phyloP scores from a whole-genome alignment of 2,797 vertebrate species.

The Choloepus didactylus region DNA sequence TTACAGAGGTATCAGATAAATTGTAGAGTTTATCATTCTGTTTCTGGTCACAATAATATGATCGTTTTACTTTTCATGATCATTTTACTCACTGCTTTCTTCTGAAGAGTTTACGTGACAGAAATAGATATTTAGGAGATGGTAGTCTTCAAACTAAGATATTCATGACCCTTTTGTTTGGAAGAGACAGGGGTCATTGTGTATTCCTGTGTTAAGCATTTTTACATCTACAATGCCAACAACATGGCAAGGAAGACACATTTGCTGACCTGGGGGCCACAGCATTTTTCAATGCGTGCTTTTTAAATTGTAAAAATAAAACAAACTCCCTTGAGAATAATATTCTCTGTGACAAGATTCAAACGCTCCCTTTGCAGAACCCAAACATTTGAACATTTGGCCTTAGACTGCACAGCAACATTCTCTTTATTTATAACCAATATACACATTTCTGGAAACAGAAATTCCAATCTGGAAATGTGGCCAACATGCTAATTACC shows the following conservation, averaged over 20 bases:
- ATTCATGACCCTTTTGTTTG: background rate
- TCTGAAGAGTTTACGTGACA: slow-evolving; percentile 39
- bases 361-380: slow-evolving; percentile 12
- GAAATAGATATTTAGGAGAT: background rate
- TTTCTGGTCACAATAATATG: too few species aligned
- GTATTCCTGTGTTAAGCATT: background rate
- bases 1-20: background rate
- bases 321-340: slow-evolving; percentile 2
- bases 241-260: background rate
- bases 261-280: background rate
- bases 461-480: background rate
- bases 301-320: slow-evolving; percentile 61
- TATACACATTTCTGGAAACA: background rate
- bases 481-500: background rate
- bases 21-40: too few species aligned
- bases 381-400: slow-evolving; percentile 11
- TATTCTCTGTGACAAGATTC: slow-evolving; percentile 30
- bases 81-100: slow-evolving; percentile 53
- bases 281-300: slow-evolving; percentile 3
- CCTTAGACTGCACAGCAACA: slow-evolving; percentile 6
- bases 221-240: background rate
- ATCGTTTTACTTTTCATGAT: slow-evolving; percentile 21
- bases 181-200: background rate
- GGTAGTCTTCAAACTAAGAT: background rate
- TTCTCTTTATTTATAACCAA: slow-evolving; percentile 19